Conservation (phyloP, 2,888 invertebrate genomes). For the Brachyptera risi region DNA sequence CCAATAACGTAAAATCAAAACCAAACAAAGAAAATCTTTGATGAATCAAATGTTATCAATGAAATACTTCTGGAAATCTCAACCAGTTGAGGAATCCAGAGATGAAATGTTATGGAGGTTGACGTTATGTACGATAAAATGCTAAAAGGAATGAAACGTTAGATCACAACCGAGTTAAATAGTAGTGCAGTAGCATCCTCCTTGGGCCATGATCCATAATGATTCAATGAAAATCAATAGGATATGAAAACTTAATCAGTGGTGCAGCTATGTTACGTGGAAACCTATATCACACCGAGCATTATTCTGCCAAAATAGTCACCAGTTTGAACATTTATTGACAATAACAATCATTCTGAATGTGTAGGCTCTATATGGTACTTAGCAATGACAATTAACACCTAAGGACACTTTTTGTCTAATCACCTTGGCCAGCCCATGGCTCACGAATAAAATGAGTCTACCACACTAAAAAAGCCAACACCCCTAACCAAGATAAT, state of each 20-base stretch:
- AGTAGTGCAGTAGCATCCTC: neutral
- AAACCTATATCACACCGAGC: too few species aligned
- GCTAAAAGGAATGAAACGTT: neutral
- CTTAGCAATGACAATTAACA: neutral
- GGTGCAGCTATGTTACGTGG: too few species aligned
- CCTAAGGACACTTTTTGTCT: conserved; percentile 9
- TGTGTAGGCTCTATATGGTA: too few species aligned
- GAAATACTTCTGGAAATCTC: conserved; percentile 30
- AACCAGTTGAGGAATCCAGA: conserved; percentile 34
- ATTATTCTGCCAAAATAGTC: too few species aligned
- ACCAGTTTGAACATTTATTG: too few species aligned
- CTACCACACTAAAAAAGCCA: neutral
- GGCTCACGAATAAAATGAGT: neutral
- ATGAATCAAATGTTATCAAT: neutral
- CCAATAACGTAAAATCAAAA: neutral
- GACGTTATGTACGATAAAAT: too few species aligned
- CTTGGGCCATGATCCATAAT: conserved; percentile 27
- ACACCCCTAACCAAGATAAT: neutral
- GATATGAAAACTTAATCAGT: conserved; percentile 25
- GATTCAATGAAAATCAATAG: conserved; percentile 26
- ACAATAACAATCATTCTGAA: too few species aligned
- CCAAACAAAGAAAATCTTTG: too few species aligned
- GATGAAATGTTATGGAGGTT: too few species aligned
- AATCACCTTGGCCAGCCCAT: neutral
- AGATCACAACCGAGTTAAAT: neutral